Evolutionary conservation across 2,797 vertebrate species (phyloP), one percentile per base, ranked within the genome.

Genomic region (Sylvia borin): DNA sequence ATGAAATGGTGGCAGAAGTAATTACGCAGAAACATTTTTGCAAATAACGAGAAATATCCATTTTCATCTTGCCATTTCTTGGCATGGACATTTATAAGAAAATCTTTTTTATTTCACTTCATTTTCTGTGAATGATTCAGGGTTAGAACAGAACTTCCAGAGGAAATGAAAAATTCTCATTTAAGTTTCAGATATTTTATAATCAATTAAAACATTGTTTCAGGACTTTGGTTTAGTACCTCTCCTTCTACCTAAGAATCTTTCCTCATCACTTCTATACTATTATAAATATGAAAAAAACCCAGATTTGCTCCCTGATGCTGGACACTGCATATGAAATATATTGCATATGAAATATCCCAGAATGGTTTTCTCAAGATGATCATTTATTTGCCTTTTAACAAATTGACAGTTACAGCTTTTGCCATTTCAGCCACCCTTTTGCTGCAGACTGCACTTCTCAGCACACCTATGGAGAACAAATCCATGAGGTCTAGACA

Each of bases 11-110:
- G 34, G 54, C 31, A 85, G 64, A 85, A 91, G 48, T 70, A 92
- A 93, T 91, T 96, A 92, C 45, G 82, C 61, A 93, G 67, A 75
- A 92, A 91, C 4, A 5, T 66, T 95, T 91, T 81, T 78, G 58
- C 47, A 81, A 93, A 94, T 83, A 93, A 88, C 62, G 34, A 70
- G 72, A 90, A 90, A 81, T 73, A 92, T 43, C 51, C 75, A 24
- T 43, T 88, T 93, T 82, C 19, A 38, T 91, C 43, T 77, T 4
- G 0, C 42, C 8, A 32, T 67, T 93, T 82, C 50, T 74, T 92
- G 68, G 50, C 72, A 55, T 40, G 6, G 36, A 31, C 29, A 64
- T 74, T 71, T 88, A 43, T 55, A 65, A 64, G 58, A 85, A 80
- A 92, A 34, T 80, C 17, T 13, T 55, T 32, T 60, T 77, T 24